These are phyloP conservation scores for Auanema sp. DNA, from an alignment of 2,888 invertebrate species.

Conservation along the genomic window DNA sequence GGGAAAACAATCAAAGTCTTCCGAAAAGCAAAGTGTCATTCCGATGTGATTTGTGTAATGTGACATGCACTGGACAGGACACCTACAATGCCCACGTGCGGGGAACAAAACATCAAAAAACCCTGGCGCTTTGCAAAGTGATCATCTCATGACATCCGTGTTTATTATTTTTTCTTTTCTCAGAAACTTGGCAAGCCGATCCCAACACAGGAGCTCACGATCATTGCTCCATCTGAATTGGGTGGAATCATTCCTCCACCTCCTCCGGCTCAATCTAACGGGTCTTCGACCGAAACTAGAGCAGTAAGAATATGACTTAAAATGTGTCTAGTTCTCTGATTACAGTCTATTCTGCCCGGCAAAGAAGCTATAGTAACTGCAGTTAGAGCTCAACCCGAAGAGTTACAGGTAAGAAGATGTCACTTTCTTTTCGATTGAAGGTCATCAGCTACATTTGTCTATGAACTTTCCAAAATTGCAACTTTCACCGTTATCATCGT, in stretches of 20 bases:
- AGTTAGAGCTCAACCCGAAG: constrained; percentile 15
- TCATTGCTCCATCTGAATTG: constrained; percentile 69
- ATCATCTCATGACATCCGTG: neutral
- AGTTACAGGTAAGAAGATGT: constrained; percentile 9
- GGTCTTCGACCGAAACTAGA: neutral
- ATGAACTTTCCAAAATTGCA: no score
- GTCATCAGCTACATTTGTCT: no score
- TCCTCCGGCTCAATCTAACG: constrained; percentile 24
- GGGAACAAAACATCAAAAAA: constrained; percentile 96
- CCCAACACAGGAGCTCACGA: constrained; percentile 89
- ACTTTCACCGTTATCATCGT: neutral
- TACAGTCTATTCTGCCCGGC: constrained; percentile 19
- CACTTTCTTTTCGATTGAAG: no score
- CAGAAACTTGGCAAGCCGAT: constrained; percentile 96
- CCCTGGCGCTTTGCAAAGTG: constrained; percentile 84
- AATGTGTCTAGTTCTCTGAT: neutral
- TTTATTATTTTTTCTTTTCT: constrained; percentile 5
- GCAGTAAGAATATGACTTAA: constrained; percentile 2
- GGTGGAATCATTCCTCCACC: constrained; percentile 22
- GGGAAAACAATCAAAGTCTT: constrained; percentile 66
- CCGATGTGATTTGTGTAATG: constrained; percentile 95
- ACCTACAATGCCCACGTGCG: constrained; percentile 92
- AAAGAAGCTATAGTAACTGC: constrained; percentile 3
- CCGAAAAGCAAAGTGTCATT: constrained; percentile 70
- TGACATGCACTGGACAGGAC: constrained; percentile 96